A percentile compares a stretch with the other conserved stretches of the same genome.
phyloP scores from a whole-genome alignment of 2,113 vertebrate species.

The Amphiprion ocellaris region DNA sequence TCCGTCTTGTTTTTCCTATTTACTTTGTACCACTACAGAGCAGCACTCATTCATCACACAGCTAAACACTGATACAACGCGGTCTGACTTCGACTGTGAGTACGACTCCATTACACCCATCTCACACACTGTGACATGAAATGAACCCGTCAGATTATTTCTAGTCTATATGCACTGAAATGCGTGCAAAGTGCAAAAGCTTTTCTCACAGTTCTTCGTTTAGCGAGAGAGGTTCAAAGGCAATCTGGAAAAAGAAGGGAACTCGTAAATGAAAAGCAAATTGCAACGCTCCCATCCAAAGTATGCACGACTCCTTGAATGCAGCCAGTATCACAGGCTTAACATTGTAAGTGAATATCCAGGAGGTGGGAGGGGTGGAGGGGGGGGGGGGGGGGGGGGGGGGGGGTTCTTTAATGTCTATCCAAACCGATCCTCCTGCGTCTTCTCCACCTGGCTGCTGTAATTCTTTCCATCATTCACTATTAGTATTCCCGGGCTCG shows the following conservation, averaged over 20 bases:
- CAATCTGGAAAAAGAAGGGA: too few species aligned
- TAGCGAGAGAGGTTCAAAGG: background rate
- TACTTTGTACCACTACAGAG: too few species aligned
- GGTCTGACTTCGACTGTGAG: too few species aligned
- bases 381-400: slow-evolving; percentile 2
- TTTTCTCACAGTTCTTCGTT: too few species aligned
- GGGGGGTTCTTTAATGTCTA: slow-evolving; percentile 57
- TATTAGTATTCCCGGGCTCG: slow-evolving; percentile 62
- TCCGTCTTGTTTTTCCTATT: too few species aligned
- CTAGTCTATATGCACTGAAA: background rate
- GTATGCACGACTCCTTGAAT: slow-evolving; percentile 25
- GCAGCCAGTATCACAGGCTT: slow-evolving; percentile 38
- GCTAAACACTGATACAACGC: too few species aligned
- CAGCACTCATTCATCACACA: too few species aligned
- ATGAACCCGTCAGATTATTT: background rate
- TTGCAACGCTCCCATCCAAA: slow-evolving; percentile 19
- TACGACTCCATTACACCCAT: background rate
- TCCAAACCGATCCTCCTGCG: slow-evolving; percentile 57
- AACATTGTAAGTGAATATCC: slow-evolving; percentile 40
- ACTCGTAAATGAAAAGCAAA: slow-evolving; percentile 31
- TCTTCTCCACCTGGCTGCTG: slow-evolving; percentile 65
- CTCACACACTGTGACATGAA: background rate
- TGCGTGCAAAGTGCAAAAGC: background rate
- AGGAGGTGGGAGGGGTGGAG: too few species aligned
- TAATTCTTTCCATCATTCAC: slow-evolving; percentile 61